Evolutionary conservation across 37 sponge, comb jelly and placozoan species (phyloP).

Genomic region (Axinella damicornis): DNA sequence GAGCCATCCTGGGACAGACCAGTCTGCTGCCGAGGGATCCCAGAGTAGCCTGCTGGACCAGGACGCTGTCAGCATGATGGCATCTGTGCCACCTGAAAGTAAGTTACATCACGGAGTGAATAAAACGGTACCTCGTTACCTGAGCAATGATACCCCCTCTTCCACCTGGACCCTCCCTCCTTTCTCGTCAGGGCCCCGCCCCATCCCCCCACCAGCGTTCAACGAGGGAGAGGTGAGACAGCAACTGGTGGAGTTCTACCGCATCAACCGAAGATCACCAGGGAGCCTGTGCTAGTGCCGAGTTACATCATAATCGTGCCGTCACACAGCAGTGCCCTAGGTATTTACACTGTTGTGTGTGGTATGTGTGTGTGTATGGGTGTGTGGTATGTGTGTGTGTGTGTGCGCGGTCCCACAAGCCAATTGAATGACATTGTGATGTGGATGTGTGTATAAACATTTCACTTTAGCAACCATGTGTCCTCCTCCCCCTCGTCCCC

Average conservation of each 20-base stretch:
- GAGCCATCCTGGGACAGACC: neutral
- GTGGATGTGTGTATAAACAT: neutral
- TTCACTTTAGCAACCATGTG: neutral
- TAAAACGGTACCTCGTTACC: too few species aligned
- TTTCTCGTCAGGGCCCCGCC: constrained; percentile 37
- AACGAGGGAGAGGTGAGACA: constrained; percentile 30
- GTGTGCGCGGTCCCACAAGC: too few species aligned
- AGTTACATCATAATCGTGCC: constrained; percentile 46
- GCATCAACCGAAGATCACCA: constrained; percentile 47
- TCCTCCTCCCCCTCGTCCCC: too few species aligned
- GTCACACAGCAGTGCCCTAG: constrained; percentile 37
- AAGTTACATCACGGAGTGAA: too few species aligned
- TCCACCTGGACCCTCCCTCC: too few species aligned
- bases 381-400: too few species aligned
- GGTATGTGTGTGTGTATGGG: too few species aligned
- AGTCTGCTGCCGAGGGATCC: constrained; percentile 2
- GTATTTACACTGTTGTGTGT: too few species aligned
- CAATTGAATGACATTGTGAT: too few species aligned
- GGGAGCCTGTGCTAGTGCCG: constrained; percentile 75
- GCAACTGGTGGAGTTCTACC: constrained; percentile 48
- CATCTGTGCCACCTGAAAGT: too few species aligned
- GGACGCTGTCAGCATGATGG: too few species aligned
- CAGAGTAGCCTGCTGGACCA: constrained; percentile 4
- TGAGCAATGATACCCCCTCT: too few species aligned
- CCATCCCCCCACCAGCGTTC: constrained; percentile 62